Conservation (phyloP, 2,888 invertebrate species). For the Aspidiotus destructor region DNA sequence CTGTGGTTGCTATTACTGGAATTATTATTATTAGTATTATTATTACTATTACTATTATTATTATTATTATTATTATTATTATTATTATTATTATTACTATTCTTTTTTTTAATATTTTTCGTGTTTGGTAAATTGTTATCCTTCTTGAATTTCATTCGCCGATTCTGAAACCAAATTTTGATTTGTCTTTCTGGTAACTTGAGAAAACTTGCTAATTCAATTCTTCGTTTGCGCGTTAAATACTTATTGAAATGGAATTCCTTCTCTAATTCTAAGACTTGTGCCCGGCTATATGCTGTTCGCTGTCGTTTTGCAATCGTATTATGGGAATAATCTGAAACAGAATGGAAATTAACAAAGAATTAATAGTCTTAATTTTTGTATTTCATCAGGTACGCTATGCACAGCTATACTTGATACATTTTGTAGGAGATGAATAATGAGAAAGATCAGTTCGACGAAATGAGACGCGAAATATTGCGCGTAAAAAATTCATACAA, state of each 20-base stretch:
- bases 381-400: too few species aligned
- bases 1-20: too few species aligned
- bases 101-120: constrained; percentile 49
- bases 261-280: constrained; percentile 93
- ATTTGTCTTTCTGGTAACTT: constrained; percentile 85
- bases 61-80: too few species aligned
- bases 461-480: too few species aligned
- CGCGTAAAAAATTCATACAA: too few species aligned
- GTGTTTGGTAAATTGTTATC: constrained; percentile 83
- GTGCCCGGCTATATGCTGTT: constrained; percentile 94
- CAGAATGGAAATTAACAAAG: neutral
- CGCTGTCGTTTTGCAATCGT: constrained; percentile 65
- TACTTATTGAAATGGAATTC: constrained; percentile 97
- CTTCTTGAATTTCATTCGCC: constrained; percentile 79
- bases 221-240: constrained; percentile 84
- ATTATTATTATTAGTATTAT: too few species aligned
- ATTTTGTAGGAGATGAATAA: too few species aligned
- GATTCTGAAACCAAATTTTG: constrained; percentile 80
- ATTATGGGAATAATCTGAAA: constrained; percentile 4
- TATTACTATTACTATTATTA: too few species aligned
- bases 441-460: too few species aligned
- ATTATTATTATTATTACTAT: neutral
- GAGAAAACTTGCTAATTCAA: constrained; percentile 94
- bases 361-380: neutral
- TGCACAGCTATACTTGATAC: too few species aligned